A percentile compares a stretch with the other conserved stretches of the same genome.
These are phyloP conservation scores for Dromiciops gliroides DNA, from an alignment of 2,113 vertebrate species.

Conservation along the genomic window DNA sequence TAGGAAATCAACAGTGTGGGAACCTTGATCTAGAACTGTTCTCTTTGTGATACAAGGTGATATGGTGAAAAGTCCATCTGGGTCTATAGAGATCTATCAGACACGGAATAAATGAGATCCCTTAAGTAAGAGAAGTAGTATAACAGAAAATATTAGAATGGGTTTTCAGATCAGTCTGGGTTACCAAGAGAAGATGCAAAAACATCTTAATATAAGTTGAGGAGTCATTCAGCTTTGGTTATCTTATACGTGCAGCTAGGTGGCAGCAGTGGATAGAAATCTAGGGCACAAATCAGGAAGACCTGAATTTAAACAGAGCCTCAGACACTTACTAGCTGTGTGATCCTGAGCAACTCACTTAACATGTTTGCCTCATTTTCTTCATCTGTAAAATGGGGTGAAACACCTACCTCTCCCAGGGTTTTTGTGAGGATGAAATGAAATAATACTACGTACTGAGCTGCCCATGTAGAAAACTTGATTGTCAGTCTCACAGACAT, in stretches of 20 bases:
- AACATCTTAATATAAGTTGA: neutral
- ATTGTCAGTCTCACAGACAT: neutral
- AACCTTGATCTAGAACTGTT: neutral
- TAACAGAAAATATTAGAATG: neutral
- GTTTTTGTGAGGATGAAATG: neutral
- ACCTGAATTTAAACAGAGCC: neutral
- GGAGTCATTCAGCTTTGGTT: neutral
- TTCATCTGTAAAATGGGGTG: neutral
- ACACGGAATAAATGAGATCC: neutral
- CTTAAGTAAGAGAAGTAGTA: neutral
- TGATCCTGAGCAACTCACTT: neutral
- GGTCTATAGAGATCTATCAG: neutral
- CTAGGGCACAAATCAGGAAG: neutral
- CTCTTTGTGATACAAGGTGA: neutral
- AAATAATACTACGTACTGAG: neutral
- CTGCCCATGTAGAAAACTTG: neutral
- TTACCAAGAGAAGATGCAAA: neutral
- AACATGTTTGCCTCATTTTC: neutral
- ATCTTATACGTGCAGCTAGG: too few species aligned
- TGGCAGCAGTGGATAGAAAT: neutral
- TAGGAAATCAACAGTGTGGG: too few species aligned
- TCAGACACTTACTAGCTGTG: neutral
- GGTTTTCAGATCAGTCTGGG: neutral
- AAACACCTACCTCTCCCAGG: neutral
- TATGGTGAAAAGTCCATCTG: neutral